Conservation (phyloP, 2,888 invertebrate species). For the Timema podura region DNA sequence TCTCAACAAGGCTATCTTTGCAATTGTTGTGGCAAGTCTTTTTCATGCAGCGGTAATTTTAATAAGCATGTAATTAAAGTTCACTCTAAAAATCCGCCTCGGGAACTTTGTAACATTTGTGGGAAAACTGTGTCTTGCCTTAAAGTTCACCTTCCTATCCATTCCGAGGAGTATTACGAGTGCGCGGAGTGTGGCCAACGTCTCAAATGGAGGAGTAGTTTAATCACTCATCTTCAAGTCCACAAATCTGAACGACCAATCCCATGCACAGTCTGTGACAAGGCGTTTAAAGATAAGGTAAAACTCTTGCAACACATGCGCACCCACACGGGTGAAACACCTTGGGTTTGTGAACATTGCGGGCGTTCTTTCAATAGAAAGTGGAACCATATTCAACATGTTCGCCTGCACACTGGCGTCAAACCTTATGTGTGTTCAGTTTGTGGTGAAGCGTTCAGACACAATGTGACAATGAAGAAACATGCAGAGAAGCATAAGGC, state of each 20-base stretch:
- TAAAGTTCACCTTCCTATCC: conserved; percentile 15
- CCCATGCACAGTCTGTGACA: conserved; percentile 17
- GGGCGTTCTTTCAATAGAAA: conserved; percentile 16
- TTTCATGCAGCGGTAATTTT: too few relatives aligned
- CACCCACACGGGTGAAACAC: conserved; percentile 21
- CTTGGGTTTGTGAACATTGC: conserved; percentile 17
- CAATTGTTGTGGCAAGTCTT: too few relatives aligned
- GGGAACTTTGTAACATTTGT: too few relatives aligned
- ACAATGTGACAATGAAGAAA: conserved; percentile 23
- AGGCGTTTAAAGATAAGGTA: conserved; percentile 22
- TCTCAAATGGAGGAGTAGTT: neutral
- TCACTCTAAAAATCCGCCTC: too few relatives aligned
- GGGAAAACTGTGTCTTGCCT: neutral
- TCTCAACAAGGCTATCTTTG: too few relatives aligned
- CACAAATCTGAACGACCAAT: conserved; percentile 18
- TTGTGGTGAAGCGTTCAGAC: conserved; percentile 20
- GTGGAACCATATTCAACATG: conserved; percentile 22
- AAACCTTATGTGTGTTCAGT: conserved; percentile 20
- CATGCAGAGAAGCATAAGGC: conserved; percentile 2
- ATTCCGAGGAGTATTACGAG: conserved; percentile 18
- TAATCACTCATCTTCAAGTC: conserved; percentile 20
- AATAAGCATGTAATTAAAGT: too few relatives aligned
- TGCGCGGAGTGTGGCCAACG: conserved; percentile 17
- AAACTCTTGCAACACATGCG: conserved; percentile 18
- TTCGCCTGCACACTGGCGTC: conserved; percentile 20